Conservation (phyloP, 2,797 vertebrate genomes). For the Notamacropus eugenii region DNA sequence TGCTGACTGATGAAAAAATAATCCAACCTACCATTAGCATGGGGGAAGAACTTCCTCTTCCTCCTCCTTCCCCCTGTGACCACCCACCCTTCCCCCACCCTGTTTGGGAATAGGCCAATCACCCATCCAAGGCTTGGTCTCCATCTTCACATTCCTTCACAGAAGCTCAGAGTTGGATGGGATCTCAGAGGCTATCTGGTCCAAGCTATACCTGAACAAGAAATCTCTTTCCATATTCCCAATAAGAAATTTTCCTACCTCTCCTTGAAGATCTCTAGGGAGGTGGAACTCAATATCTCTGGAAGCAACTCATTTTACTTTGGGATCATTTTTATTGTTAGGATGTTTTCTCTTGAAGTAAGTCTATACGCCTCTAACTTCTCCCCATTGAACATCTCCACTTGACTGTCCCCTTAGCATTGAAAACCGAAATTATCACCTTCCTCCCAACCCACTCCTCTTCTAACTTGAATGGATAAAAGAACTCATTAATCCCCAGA, state of each 20-base stretch:
- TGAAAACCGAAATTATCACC: background rate
- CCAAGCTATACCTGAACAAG: background rate
- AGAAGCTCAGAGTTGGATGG: background rate
- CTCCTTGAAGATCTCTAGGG: background rate
- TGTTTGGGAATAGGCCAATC: background rate
- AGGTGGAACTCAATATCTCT: background rate
- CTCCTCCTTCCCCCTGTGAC: accelerated
- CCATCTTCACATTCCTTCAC: background rate
- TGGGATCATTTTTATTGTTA: background rate
- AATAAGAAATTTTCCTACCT: background rate
- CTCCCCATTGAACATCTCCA: background rate
- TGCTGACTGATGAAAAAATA: background rate
- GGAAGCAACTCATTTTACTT: background rate
- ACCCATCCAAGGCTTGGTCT: background rate
- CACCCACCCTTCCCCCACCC: background rate
- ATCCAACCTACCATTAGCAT: background rate
- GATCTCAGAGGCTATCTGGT: background rate
- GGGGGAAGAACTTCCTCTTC: accelerated
- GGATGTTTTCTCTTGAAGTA: background rate
- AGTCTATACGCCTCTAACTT: background rate
- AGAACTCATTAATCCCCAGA: background rate
- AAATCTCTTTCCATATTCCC: background rate
- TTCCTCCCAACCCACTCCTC: background rate
- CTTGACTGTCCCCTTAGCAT: background rate
- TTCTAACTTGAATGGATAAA: background rate